These are phyloP conservation scores for Phoeniculus purpureus DNA, from an alignment of 2,797 vertebrate species.

Conservation along the genomic window DNA sequence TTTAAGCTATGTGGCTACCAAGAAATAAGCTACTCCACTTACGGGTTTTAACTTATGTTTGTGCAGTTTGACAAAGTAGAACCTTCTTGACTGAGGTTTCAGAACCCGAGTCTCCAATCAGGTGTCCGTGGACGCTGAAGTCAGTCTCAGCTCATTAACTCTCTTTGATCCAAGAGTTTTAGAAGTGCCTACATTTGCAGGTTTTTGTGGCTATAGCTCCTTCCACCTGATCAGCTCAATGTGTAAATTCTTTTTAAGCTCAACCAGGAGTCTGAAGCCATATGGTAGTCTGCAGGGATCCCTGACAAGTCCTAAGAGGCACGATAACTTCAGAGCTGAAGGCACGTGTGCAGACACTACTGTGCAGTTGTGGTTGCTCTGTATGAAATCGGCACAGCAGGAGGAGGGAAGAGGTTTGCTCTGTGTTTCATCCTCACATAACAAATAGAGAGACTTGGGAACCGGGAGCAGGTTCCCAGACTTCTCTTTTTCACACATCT, in stretches of 20 bases:
- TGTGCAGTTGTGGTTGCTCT: not conserved
- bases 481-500: not conserved
- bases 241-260: not conserved
- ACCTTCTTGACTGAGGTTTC: not conserved
- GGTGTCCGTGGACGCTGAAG: not conserved
- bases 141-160: not conserved
- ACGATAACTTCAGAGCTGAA: fast-evolving
- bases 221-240: not conserved
- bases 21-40: not conserved
- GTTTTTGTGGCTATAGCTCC: not conserved
- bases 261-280: not conserved
- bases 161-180: not conserved
- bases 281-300: not conserved
- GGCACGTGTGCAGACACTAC: not conserved
- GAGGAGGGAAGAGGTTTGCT: not conserved
- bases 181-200: not conserved
- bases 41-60: not conserved
- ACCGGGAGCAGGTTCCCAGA: not conserved
- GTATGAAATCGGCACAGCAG: not conserved
- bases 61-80: not conserved
- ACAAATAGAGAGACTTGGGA: not conserved
- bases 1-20: not conserved
- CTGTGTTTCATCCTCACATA: not conserved
- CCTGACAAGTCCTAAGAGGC: not conserved
- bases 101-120: not conserved